Evolutionary conservation across 2,888 invertebrate species (phyloP), one percentile per base, ranked within the genome.

Genomic region (Acleris holmiana): DNA sequence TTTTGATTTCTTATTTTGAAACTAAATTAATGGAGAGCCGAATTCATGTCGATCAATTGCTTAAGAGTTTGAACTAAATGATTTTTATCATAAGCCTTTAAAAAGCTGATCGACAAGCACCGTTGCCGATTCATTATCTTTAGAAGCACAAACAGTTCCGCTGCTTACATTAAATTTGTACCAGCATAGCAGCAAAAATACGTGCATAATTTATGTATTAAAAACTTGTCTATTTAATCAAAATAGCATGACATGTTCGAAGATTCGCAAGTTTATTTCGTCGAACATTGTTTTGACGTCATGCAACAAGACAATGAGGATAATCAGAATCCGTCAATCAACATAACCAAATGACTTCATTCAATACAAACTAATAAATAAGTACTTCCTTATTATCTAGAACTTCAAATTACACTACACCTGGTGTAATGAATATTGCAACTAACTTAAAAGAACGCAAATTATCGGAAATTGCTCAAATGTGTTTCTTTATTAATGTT

Each of bases 401-500:
- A 7, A 17, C n/a, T 44, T 6, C 4, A 17, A 6, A 44, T 35
- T 13, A 35, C n/a, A 41, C 6, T 5, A 6, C 4, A 15, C 41
- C 44, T n/a, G 17, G 17, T 7, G 44, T 44, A 44, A 29, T 23
- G 23, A 4, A 35, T 35, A 35, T 35, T 4, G 13, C 35, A 35
- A 35, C 35, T 2, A 44, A 15, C 48, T 59, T 51, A 54, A 65
- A 25, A 23, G 54, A 64, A 67, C 59, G 67, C 67, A 67, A 60
- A 46, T 51, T 23, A 25, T 55, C 60, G 60, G 40, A 60, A 67
- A 67, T 67, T 64, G 47, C 64, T 54, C 47, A 58, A 63, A 65
- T 65, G 65, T 60, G 54, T 44, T 64, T 48, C 58, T 59, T 48
- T 47, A 53, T 64, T 75, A 74, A 77, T 76, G 75, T 79, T 80